A percentile compares a stretch with the other conserved stretches of the same genome.
These are phyloP conservation scores for Cantharis rufa DNA, from an alignment of 2,888 invertebrate genomes.

Conservation along the genomic window DNA sequence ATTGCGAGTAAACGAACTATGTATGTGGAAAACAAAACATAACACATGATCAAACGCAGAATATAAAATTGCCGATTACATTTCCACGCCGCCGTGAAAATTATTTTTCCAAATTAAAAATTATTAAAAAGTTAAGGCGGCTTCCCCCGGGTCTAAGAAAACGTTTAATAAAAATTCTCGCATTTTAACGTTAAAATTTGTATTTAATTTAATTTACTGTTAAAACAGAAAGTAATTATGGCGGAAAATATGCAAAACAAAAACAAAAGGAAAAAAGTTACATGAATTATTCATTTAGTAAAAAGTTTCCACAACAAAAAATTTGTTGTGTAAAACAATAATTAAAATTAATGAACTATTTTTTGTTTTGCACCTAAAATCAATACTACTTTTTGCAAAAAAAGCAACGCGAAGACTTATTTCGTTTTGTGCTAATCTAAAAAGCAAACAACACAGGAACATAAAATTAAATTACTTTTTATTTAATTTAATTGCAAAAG, in stretches of 20 bases:
- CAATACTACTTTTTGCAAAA: neutral
- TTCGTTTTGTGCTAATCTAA: neutral
- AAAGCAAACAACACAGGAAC: neutral
- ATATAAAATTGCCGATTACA: constrained; percentile 7
- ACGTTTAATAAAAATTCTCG: neutral
- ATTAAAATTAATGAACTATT: neutral
- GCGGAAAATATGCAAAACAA: neutral
- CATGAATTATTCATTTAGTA: neutral
- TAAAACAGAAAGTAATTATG: neutral
- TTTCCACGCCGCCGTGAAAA: neutral
- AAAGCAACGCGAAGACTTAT: neutral
- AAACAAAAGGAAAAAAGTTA: neutral
- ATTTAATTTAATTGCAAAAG: neutral
- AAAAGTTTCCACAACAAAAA: neutral
- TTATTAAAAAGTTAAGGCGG: neutral
- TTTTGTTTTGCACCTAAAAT: neutral
- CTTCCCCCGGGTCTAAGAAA: neutral
- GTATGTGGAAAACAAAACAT: constrained; percentile 20
- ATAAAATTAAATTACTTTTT: neutral
- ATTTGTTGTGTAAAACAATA: neutral
- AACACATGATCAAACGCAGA: constrained; percentile 9
- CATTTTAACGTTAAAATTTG: neutral
- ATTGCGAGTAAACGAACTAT: constrained; percentile 20
- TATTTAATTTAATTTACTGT: neutral
- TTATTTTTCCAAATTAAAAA: neutral